Evolutionary conservation across 1,140 invertebrate genomes (phyloP).

Genomic region (Tetramorium alpestre): DNA sequence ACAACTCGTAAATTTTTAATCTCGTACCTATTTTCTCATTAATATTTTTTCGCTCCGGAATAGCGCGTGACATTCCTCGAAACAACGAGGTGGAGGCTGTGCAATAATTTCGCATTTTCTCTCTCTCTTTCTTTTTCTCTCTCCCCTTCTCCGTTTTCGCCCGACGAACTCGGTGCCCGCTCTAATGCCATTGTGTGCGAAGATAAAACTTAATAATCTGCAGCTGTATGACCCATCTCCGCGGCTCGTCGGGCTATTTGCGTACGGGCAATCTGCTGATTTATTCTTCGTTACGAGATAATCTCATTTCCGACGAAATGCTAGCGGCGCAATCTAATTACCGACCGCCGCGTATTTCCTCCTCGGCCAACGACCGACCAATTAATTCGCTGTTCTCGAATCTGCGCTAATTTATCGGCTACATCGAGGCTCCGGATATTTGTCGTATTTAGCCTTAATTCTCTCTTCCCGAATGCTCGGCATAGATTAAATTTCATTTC

Average conservation of each 20-base stretch:
- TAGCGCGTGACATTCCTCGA: not conserved
- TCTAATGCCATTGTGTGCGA: slow-evolving; percentile 49
- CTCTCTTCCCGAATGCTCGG: not conserved
- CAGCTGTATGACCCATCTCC: slow-evolving; percentile 53
- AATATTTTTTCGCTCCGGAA: not conserved
- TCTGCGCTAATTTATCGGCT: slow-evolving; percentile 40
- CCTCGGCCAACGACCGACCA: slow-evolving; percentile 55
- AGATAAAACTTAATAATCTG: slow-evolving; percentile 63
- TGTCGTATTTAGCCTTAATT: slow-evolving; percentile 28
- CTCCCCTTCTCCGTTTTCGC: not conserved
- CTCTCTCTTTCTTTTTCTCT: not conserved
- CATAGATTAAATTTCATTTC: slow-evolving; percentile 23
- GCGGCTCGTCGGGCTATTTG: slow-evolving; percentile 44
- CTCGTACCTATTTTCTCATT: not conserved
- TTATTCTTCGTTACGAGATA: slow-evolving; percentile 63
- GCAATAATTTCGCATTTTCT: slow-evolving; percentile 15
- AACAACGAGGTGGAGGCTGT: not conserved
- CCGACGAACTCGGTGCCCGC: not conserved
- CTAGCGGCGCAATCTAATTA: slow-evolving; percentile 61
- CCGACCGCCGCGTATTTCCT: slow-evolving; percentile 51
- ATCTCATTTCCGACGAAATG: slow-evolving; percentile 62
- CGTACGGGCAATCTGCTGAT: slow-evolving; percentile 60
- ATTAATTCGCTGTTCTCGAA: slow-evolving; percentile 51
- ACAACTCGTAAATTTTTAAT: not conserved
- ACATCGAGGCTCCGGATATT: slow-evolving; percentile 9